A percentile compares a stretch with the other conserved stretches of the same genome.
Evolutionary conservation across 1,140 invertebrate species (phyloP).

Genomic region (Heliothis virescens): DNA sequence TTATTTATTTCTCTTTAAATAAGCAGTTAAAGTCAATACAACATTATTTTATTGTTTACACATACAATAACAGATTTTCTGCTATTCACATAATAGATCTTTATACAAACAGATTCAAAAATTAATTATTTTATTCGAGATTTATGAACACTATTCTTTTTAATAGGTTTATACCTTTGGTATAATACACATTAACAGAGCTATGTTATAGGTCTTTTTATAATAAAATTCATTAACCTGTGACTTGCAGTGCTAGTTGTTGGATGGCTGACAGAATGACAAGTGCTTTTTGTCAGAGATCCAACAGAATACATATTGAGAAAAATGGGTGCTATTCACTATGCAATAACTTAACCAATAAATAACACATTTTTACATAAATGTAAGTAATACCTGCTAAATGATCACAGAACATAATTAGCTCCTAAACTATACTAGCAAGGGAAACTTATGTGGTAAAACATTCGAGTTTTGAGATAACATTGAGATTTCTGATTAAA

Average conservation of each 20-base stretch:
- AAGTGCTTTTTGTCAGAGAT: constrained; percentile 11
- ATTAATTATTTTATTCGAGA: not conserved
- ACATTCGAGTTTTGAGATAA: constrained; percentile 3
- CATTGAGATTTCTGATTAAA: constrained; percentile 9
- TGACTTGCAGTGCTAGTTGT: constrained; percentile 11
- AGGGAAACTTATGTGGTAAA: constrained; percentile 17
- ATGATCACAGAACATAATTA: constrained; percentile 59
- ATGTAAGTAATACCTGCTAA: constrained; percentile 55
- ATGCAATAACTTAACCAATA: constrained; percentile 43
- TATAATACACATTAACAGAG: not conserved
- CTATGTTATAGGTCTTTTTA: not conserved
- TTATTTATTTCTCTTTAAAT: constrained; percentile 25
- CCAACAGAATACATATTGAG: constrained; percentile 12
- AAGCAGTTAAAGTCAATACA: not conserved
- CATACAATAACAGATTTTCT: constrained; percentile 2
- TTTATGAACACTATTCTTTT: not conserved
- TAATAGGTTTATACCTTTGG: constrained; percentile 4
- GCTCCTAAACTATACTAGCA: constrained; percentile 46
- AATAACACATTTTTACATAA: constrained; percentile 43
- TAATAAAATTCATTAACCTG: not conserved
- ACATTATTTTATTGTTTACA: constrained; percentile 19
- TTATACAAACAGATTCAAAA: not conserved
- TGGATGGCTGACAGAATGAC: constrained; percentile 14
- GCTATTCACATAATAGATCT: constrained; percentile 26
- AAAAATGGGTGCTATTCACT: not conserved